Evolutionary conservation across 2,113 vertebrate genomes (phyloP), one percentile per base, ranked within the genome.

Genomic region (Collichthys lucidus): DNA sequence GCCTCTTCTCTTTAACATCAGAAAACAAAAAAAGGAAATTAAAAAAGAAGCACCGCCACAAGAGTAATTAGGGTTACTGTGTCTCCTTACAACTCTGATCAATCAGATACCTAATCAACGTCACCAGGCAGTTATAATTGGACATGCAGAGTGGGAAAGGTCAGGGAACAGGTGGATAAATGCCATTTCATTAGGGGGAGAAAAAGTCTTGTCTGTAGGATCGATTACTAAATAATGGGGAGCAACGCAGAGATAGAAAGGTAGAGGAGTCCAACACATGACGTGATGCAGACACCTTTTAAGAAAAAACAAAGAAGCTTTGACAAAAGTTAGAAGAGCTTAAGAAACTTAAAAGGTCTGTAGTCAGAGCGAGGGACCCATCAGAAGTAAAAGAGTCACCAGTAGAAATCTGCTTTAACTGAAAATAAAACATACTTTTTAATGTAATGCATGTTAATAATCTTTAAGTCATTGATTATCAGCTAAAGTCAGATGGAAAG

Each of bases 111-210:
- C 86, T 92, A 92, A 92, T 93, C 89, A 91, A 52, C 61, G 31
- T 88, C 71, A 79, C 79, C 77, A 73, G 78, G 82, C 49, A 26
- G 77, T 85, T 77, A 85, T 93, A 92, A 95, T 94, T 93, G 86
- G 86, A 89, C 71, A 87, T 83, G 71, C 84, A 67, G 68, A 88
- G 86, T 77, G 46, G 56, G 69, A 95, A 95, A 95, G 94, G 93
- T 95, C 93, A 92, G 73, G 35, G 65, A 84, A 79, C 79, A 88
- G 79, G 86, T 75, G 90, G 90, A 68, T 90, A 90, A 95, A 95
- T 94, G 90, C 87, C 94, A 94, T 92, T 93, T 94, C 86, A 95
- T 95, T 94, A 95, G 80, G 72, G 53, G 79, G 57, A 82, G 44
- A 81, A 85, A n/a, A n/a, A 60, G 74, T 7, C 72, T 85, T 2